Evolutionary conservation across 2,888 invertebrate species (phyloP).

Genomic region (Acanthosepion esculentum): DNA sequence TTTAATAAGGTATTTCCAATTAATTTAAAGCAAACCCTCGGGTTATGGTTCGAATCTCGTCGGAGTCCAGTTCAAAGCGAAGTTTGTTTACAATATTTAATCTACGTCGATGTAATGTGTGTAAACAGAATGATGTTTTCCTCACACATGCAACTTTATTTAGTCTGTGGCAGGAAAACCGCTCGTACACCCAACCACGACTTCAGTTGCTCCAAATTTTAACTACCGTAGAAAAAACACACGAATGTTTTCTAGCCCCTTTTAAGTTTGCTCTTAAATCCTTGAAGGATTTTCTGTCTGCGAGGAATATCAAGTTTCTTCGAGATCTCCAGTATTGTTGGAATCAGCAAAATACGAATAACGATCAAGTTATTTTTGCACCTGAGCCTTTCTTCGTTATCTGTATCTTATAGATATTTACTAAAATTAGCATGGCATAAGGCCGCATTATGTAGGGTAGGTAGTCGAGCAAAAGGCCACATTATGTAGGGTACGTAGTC

Average conservation of each 20-base stretch:
- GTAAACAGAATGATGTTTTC: background rate
- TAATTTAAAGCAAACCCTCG: background rate
- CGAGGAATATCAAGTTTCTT: background rate
- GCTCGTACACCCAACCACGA: background rate
- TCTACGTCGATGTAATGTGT: background rate
- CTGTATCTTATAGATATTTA: too few relatives aligned
- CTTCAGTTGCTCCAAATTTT: background rate
- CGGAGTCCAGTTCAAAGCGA: background rate
- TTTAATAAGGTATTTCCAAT: too few relatives aligned
- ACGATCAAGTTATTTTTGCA: too few relatives aligned
- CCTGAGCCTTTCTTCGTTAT: too few relatives aligned
- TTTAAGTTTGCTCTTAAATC: background rate
- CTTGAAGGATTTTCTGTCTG: background rate
- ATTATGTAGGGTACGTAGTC: too few relatives aligned
- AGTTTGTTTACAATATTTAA: background rate
- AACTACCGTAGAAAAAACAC: background rate
- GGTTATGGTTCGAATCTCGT: background rate
- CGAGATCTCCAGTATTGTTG: background rate
- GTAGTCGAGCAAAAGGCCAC: too few relatives aligned
- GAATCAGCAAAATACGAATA: background rate
- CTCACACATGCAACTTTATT: background rate
- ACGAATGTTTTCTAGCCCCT: background rate
- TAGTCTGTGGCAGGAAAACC: background rate
- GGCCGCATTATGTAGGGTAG: too few relatives aligned
- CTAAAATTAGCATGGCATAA: too few relatives aligned